Base-by-base conservation (phyloP, 2,888 invertebrate species). In the Mechanitis messenoides region DNA sequence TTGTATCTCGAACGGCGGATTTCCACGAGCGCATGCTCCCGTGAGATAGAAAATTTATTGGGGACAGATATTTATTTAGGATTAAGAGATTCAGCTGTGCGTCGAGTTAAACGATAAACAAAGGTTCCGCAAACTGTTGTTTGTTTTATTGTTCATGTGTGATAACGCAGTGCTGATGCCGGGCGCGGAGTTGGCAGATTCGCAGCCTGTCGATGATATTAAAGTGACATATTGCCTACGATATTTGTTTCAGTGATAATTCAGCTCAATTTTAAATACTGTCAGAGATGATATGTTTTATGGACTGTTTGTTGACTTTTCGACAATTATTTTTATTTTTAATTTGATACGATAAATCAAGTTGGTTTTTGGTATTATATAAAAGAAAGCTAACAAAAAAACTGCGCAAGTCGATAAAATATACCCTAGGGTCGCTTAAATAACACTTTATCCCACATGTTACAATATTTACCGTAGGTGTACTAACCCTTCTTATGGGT, bases 71-170 rank as follows among this genome's bases (percentile, higher is more conserved):
- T 88, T 89, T 87, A 84, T 81, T 85, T 84, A 85, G 88, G 88
- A 87, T 88, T 88, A 87, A 81, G 82, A 85, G 83, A 83, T 85
- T 83, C 80, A 78, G 80, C 79, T 79, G 75, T 80, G 77, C 77
- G 83, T 78, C 65, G 77, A 78, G 80, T 79, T 81, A 77, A 81
- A 83, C 79, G 85, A 84, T 85, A 86, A 87, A 87, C 86, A 84
- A 84, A 81, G 81, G 83, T 84, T 75, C 83, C 82, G 76, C 85
- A 83, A 84, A 85, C 80, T 82, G 81, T 71, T 87, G 86, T 87
- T 85, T 86, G 87, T 82, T 79, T 82, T 85, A 87, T 85, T 88
- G 86, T 87, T 62, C 64, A 83, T 74, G 81, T 75, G 77, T 75
- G 88, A 88, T 87, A 88, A 86, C 82, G 78, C 74, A 28, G 62